Evolutionary conservation across 2,113 vertebrate species (phyloP).

Genomic region (Eclectus roratus): DNA sequence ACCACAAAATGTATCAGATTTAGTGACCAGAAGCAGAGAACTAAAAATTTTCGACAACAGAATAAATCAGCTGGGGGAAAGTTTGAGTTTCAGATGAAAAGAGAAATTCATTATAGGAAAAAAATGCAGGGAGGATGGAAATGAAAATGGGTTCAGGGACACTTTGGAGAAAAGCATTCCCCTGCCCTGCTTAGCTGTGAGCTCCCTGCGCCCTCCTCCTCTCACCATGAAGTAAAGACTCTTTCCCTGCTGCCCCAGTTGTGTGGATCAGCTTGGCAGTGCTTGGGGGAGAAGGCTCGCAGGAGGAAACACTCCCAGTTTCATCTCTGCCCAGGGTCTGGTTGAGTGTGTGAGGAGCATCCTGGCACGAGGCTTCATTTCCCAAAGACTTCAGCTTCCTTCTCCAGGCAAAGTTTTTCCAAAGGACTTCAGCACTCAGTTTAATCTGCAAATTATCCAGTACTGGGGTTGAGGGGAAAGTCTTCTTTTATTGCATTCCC

Average conservation of each 20-base stretch:
- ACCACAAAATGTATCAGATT: not conserved
- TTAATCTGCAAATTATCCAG: not conserved
- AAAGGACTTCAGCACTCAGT: not conserved
- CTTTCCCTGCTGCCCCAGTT: not conserved
- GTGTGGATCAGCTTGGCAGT: not conserved
- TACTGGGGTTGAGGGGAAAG: accelerated
- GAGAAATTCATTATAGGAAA: not conserved
- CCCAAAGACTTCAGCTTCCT: not conserved
- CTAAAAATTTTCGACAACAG: not conserved
- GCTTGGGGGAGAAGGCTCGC: accelerated
- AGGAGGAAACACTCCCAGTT: accelerated
- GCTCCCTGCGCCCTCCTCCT: not conserved
- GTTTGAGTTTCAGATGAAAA: not conserved
- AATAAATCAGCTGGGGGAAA: not conserved
- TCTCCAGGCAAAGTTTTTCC: not conserved
- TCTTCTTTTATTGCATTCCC: not conserved
- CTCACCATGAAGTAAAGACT: not conserved
- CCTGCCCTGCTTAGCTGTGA: not conserved
- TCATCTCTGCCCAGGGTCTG: not conserved
- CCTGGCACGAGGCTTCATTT: accelerated
- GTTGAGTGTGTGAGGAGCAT: not conserved
- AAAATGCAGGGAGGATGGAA: not conserved
- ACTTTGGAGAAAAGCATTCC: not conserved
- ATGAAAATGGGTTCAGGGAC: not conserved
- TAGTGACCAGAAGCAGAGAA: not conserved